Conservation (phyloP, 2,113 vertebrate genomes). For the Collichthys lucidus region DNA sequence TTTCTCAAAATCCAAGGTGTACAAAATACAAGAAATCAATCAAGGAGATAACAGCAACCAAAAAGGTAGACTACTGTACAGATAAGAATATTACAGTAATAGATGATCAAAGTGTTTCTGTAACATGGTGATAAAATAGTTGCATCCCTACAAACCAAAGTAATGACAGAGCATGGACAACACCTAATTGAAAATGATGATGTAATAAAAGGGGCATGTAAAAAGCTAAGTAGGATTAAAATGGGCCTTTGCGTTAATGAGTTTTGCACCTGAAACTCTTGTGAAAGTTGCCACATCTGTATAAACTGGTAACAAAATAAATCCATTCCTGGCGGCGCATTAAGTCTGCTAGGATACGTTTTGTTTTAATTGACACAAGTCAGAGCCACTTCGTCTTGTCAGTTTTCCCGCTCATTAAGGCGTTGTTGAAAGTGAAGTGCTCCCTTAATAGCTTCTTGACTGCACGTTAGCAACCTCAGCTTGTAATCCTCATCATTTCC, state of each 20-base stretch:
- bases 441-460: conserved; percentile 60
- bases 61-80: neutral
- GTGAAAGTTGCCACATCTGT: conserved; percentile 9
- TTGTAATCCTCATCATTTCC: conserved; percentile 38
- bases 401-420: conserved; percentile 16
- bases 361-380: conserved; percentile 20
- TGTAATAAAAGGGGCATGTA: neutral
- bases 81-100: neutral
- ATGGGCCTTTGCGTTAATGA: neutral
- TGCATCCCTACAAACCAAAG: neutral
- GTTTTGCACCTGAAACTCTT: conserved; percentile 23
- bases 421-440: conserved; percentile 31
- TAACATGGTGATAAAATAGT: neutral
- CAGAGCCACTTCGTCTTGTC: neutral
- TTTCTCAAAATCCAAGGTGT: neutral
- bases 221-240: neutral
- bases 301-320: neutral
- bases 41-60: neutral
- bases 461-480: conserved; percentile 31
- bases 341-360: neutral
- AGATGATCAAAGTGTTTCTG: neutral
- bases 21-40: neutral
- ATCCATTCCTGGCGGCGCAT: conserved; percentile 19
- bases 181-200: neutral
- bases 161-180: neutral